phyloP scores from a whole-genome alignment of 2,113 vertebrate species.

The Colinus virginianus region DNA sequence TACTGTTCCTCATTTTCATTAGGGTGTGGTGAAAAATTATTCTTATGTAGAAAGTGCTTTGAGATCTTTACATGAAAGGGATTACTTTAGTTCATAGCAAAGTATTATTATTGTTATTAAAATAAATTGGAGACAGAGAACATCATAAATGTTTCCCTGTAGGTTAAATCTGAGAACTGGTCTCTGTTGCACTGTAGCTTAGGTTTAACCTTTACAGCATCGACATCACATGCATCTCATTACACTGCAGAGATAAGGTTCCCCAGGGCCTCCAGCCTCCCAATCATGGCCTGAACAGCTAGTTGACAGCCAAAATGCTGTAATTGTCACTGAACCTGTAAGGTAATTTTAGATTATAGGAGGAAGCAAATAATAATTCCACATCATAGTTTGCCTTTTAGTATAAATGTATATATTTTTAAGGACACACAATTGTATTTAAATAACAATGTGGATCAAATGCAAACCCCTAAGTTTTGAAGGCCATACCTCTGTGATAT shows the following conservation, averaged over 20 bases:
- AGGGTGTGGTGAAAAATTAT: conserved; percentile 50
- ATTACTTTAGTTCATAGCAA: conserved; percentile 36
- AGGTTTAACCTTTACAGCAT: conserved; percentile 57
- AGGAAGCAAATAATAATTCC: neutral
- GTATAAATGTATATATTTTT: neutral
- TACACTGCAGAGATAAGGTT: neutral
- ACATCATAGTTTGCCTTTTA: neutral
- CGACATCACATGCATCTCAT: neutral
- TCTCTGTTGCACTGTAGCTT: conserved; percentile 6
- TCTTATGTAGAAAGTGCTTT: conserved; percentile 44
- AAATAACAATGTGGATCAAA: fast-evolving
- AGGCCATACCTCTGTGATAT: neutral
- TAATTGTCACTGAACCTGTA: neutral
- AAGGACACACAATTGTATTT: neutral
- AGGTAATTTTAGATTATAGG: neutral
- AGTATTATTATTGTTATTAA: conserved; percentile 74
- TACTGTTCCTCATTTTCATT: conserved; percentile 47
- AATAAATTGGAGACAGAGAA: conserved; percentile 70
- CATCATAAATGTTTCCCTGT: conserved; percentile 60
- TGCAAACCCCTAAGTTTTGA: neutral
- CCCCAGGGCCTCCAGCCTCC: neutral
- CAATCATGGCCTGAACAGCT: neutral
- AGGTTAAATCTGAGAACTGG: conserved; percentile 34
- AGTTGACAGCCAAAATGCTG: neutral
- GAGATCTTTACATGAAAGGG: conserved; percentile 57